Base-by-base conservation (phyloP, 92 coral and sea anemone genomes). In the Pocillopora grandis region DNA sequence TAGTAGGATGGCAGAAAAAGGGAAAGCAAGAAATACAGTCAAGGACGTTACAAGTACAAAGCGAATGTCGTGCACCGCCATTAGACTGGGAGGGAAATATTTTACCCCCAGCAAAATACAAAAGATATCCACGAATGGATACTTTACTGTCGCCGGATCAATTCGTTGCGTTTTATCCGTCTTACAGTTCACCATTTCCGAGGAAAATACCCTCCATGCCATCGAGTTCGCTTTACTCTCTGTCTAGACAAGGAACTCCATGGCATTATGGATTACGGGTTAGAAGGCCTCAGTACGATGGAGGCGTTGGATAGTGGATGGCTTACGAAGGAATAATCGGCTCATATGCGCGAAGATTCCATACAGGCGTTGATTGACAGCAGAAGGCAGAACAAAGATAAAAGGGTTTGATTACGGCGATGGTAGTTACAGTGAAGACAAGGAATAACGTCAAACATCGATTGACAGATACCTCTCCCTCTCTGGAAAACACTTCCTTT, bases 21-120 rank as follows among this genome's bases (percentile, higher is more conserved):
- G 88, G 88, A 33, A 87, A 80, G 20, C 91, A 84, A 58, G 85
- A 76, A 27, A 79, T 72, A 19, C 92, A 91, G 61, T 76, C 87
- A 33, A 79, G 72, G 23, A 56, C 48, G 19, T 65, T 94, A 31
- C 87, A 89, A 64, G 84, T 89, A 7, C 88, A 88, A 19, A 94
- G 98, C 55, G 95, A 94, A 59, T 94, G 98, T 58, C 88, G 95
- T 0, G 98, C 95, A 1, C 98, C 98, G 11, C 93, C 98, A 19
- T 16, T 86, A 8, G 92, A 94, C 75, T 87, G 94, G 84, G 98
- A 94, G 56, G 98, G 98, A 0, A 87, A 89, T 23, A 80, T 94
- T 57, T 23, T 91, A 19, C 95, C 98, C 16, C 98, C 98, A 5
- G 17, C 71, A 1, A 87, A 87, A 15, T 94, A 61, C 72, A 85